Evolutionary conservation across 2,888 invertebrate species (phyloP), one percentile per base, ranked within the genome.

Genomic region (Drosophila paranaensis): DNA sequence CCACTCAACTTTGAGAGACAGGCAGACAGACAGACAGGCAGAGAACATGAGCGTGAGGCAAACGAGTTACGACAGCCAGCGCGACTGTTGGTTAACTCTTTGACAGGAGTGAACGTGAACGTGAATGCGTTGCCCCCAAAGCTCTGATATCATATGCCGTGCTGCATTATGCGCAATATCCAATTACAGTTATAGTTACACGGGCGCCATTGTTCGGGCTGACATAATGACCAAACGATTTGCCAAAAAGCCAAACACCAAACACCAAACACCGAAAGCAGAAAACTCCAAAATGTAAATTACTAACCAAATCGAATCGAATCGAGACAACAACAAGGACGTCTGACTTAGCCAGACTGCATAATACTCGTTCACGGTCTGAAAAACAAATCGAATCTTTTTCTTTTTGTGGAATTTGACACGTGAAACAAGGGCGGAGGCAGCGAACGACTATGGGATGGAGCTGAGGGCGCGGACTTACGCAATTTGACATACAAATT

Each of bases 161-260:
- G 35, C 35, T 60, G 68, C 68, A 71, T 55, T 53, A 51, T 76
- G 50, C 60, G 58, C 75, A 72, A 80, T 77, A 63, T 81, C 64
- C 64, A 64, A 76, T 81, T 77, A 60, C 62, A 30, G 57, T 37
- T 68, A 45, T 39, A 35, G 45, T 45, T 45, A 25, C 25, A 45
- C 13, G 25, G 25, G 45, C 30, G 72, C 56, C 48, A 73, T 57
- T 73, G 73, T 60, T 74, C 39, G 46, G 42, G 39, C 79, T 64
- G 82, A 83, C 82, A 83, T 89, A 83, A 83, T 89, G 82, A 71
- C 84, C 82, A 72, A 77, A 77, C 77, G 81, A 81, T 71, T 77
- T 77, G 81, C 57, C 76, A 77, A 81, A 81, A 75, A 63, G 27
- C 6, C 30, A 37, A 43, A 20, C 20, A 11, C 4, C 30, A 37